A percentile compares a stretch with the other conserved stretches of the same genome.
Conservation (phyloP, 2,888 invertebrate genomes). For the Acanthosepion lycidas region DNA sequence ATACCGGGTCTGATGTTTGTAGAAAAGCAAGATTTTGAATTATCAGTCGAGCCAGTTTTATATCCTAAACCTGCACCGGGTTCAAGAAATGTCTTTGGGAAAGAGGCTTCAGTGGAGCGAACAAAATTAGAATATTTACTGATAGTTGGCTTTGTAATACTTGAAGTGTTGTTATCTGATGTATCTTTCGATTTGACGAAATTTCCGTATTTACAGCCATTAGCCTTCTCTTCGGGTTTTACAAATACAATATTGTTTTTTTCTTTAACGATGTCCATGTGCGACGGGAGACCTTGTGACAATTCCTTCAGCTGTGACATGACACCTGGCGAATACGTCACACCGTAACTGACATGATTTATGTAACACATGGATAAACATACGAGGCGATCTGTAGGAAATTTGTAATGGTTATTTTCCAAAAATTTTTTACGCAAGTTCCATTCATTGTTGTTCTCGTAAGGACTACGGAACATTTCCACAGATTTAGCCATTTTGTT, state of each 20-base stretch:
- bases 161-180: not conserved
- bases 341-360: slow-evolving; percentile 76
- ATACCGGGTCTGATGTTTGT: not conserved
- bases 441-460: slow-evolving; percentile 94
- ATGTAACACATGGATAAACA: slow-evolving; percentile 90
- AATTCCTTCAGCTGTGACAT: slow-evolving; percentile 86
- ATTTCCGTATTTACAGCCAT: not conserved
- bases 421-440: slow-evolving; percentile 86
- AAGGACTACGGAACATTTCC: slow-evolving; percentile 45
- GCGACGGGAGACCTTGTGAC: slow-evolving; percentile 79
- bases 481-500: not conserved
- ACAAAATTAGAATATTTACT: slow-evolving; percentile 41
- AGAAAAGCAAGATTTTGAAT: not conserved
- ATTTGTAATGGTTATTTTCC: slow-evolving; percentile 83
- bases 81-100: not conserved
- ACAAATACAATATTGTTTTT: slow-evolving; percentile 57
- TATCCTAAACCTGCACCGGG: slow-evolving; percentile 33
- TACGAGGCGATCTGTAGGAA: slow-evolving; percentile 84
- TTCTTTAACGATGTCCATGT: slow-evolving; percentile 23
- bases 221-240: slow-evolving; percentile 51
- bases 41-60: not conserved
- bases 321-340: slow-evolving; percentile 77
- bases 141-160: not conserved
- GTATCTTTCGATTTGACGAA: not conserved
- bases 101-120: not conserved